phyloP scores from a whole-genome alignment of 2,797 vertebrate species.

The Pelochelys cantorii region DNA sequence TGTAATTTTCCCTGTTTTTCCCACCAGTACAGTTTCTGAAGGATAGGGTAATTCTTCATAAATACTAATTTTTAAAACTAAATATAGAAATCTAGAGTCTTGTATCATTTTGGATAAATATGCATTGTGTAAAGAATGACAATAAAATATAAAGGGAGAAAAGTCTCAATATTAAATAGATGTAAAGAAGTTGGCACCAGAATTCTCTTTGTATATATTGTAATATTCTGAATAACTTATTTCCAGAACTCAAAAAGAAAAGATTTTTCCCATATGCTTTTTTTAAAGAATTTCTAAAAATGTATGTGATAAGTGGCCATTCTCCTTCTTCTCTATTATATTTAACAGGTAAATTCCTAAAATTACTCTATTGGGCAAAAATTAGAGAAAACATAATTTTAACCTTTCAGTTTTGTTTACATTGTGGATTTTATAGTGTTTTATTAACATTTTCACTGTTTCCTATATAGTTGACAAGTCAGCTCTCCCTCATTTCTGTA shows the following conservation, averaged over 20 bases:
- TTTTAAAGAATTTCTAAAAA: background rate
- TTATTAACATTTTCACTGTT: background rate
- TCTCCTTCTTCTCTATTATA: background rate
- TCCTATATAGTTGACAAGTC: background rate
- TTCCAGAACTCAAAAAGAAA: background rate
- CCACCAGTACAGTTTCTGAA: background rate
- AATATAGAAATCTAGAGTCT: background rate
- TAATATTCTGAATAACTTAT: background rate
- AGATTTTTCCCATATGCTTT: background rate
- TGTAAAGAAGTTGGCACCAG: background rate
- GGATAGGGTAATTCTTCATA: background rate
- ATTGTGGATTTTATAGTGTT: background rate
- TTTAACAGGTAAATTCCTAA: background rate
- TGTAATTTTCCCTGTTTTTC: background rate
- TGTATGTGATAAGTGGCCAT: rapidly evolving
- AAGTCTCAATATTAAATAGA: background rate
- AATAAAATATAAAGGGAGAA: background rate
- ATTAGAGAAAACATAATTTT: background rate
- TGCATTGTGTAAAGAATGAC: background rate
- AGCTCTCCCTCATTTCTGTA: background rate
- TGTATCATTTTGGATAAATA: background rate
- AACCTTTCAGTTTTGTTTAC: background rate
- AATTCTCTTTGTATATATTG: background rate
- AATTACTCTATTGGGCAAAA: background rate
- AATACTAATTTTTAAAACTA: background rate